phyloP scores from a whole-genome alignment of 2,797 vertebrate species.

The Acanthopagrus latus region DNA sequence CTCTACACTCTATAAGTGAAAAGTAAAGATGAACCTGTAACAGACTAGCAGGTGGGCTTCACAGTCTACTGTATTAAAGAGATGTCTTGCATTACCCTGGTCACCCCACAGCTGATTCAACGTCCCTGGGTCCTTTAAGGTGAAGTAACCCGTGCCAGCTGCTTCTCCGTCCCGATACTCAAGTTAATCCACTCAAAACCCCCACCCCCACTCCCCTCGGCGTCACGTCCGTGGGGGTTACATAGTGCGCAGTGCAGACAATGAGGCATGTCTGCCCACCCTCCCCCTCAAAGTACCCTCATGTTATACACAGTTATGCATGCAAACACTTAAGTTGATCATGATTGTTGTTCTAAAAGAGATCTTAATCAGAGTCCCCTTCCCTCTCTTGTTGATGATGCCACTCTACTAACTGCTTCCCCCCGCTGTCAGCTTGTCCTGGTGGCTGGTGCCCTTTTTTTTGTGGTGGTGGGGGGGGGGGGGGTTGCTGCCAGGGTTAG shows the following conservation, averaged over 20 bases:
- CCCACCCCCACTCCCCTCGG: slow-evolving; percentile 50
- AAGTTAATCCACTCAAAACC: slow-evolving; percentile 66
- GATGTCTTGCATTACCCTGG: background rate
- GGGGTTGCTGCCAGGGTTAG: slow-evolving; percentile 39
- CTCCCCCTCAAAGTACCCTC: slow-evolving; percentile 6
- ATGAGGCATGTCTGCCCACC: slow-evolving; percentile 31
- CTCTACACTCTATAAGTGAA: background rate
- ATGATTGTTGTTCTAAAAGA: background rate
- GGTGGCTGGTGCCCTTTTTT: slow-evolving; percentile 1
- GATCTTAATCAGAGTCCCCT: background rate
- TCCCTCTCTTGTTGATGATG: background rate
- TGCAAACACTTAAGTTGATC: slow-evolving; percentile 5
- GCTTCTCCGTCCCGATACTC: slow-evolving; percentile 55
- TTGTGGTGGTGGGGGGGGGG: no score
- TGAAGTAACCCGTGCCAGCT: slow-evolving; percentile 57
- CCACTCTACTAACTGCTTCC: background rate
- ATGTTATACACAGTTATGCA: slow-evolving; percentile 24
- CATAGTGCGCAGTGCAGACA: slow-evolving; percentile 61
- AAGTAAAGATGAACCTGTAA: background rate
- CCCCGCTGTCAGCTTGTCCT: background rate
- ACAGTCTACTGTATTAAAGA: background rate
- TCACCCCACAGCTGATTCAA: slow-evolving; percentile 18
- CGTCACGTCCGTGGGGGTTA: slow-evolving; percentile 38
- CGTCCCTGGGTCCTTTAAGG: slow-evolving; percentile 35
- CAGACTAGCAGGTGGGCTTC: background rate